phyloP scores from a whole-genome alignment of 1,140 invertebrate species.

The Achroia grisella region DNA sequence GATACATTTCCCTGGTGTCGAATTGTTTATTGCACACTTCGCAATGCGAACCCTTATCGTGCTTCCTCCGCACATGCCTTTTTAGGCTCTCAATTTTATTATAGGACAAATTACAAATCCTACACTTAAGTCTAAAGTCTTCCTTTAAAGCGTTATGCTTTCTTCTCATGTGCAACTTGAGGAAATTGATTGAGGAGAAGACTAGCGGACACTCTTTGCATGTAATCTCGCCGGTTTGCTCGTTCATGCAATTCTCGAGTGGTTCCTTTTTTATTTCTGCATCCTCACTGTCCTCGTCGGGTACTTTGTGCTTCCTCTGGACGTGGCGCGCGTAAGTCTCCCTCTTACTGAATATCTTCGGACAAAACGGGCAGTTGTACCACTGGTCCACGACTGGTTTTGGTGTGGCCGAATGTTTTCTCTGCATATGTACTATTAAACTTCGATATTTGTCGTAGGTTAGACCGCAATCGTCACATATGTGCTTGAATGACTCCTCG shows the following conservation, averaged over 20 bases:
- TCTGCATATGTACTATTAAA: conserved; percentile 50
- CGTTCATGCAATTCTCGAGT: conserved; percentile 28
- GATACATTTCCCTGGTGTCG: conserved; percentile 42
- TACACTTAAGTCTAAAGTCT: conserved; percentile 54
- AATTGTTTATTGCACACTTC: conserved; percentile 58
- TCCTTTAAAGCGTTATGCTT: conserved; percentile 59
- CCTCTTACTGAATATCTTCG: conserved; percentile 51
- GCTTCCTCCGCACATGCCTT: conserved; percentile 55
- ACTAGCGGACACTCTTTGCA: conserved; percentile 55
- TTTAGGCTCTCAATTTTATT: conserved; percentile 62
- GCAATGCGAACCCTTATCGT: conserved; percentile 47
- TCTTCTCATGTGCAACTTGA: conserved; percentile 60
- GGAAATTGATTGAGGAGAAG: conserved; percentile 49
- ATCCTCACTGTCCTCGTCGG: conserved; percentile 32
- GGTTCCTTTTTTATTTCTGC: conserved; percentile 7
- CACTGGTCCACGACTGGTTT: conserved; percentile 36
- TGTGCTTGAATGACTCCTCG: conserved; percentile 49
- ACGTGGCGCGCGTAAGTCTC: conserved; percentile 60
- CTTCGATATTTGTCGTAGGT: conserved; percentile 61
- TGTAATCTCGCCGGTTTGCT: conserved; percentile 46
- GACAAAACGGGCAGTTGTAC: conserved; percentile 56
- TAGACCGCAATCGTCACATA: conserved; percentile 49
- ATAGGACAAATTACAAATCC: conserved; percentile 57
- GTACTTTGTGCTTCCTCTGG: conserved; percentile 52
- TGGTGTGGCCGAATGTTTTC: conserved; percentile 38